phyloP scores from a whole-genome alignment of 2,888 invertebrate genomes.

The Folsomia manolachei region DNA sequence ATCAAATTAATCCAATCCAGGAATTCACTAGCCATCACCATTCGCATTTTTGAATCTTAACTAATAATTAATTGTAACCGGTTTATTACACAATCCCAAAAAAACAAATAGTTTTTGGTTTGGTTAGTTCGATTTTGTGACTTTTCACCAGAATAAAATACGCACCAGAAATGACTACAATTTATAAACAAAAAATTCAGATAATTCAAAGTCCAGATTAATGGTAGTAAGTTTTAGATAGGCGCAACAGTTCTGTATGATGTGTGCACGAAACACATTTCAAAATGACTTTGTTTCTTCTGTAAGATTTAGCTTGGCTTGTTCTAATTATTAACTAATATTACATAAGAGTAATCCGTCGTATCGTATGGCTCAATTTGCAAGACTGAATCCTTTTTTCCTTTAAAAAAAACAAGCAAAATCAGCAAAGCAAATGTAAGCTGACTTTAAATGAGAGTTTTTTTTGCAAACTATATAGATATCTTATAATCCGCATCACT shows the following conservation, averaged over 20 bases:
- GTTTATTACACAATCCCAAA: neutral
- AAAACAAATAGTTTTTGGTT: neutral
- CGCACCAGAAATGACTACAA: neutral
- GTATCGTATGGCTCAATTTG: no score
- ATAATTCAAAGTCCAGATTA: no score
- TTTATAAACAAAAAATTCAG: no score
- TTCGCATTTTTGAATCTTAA: neutral
- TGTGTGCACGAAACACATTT: no score
- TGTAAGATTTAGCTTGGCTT: no score
- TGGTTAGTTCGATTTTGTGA: neutral
- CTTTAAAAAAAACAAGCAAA: neutral
- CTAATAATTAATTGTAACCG: neutral
- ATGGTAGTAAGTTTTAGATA: no score
- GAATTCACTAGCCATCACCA: neutral
- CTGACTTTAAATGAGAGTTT: neutral
- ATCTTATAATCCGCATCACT: no score
- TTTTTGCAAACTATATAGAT: neutral
- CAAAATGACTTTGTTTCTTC: neutral
- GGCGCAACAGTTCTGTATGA: no score
- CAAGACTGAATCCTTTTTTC: no score
- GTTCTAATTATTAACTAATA: no score
- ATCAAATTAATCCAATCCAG: neutral
- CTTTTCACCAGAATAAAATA: neutral
- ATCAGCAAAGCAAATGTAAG: neutral
- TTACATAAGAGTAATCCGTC: no score